These are phyloP conservation scores for Odocoileus hemionus DNA, from an alignment of 2,113 vertebrate species.

Conservation along the genomic window DNA sequence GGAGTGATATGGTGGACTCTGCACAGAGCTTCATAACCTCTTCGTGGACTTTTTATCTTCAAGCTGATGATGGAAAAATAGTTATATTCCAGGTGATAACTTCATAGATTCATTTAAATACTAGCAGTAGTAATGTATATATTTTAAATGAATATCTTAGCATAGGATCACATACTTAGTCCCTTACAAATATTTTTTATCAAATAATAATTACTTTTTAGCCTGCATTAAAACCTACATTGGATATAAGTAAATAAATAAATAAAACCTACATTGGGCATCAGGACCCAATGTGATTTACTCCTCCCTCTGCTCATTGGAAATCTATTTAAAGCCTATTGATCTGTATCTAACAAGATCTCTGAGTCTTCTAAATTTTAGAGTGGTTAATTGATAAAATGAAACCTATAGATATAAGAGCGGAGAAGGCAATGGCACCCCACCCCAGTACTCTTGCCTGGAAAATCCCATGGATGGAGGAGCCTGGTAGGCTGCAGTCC, in stretches of 20 bases:
- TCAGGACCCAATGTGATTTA: background rate
- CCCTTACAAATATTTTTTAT: background rate
- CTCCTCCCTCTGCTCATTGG: background rate
- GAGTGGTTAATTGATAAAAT: slow-evolving; percentile 25
- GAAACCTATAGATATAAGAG: background rate
- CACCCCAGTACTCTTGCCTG: background rate
- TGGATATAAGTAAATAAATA: background rate
- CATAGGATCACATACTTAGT: background rate
- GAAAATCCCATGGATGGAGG: too few relatives aligned
- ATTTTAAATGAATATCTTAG: background rate
- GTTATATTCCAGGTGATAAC: slow-evolving; percentile 93
- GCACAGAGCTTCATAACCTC: slow-evolving; percentile 95
- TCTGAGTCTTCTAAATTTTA: slow-evolving; percentile 19
- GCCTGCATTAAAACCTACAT: background rate
- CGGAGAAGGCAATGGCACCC: background rate
- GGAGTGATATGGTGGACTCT: slow-evolving; percentile 95
- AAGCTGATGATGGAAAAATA: slow-evolving; percentile 96
- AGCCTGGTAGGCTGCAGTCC: too few relatives aligned
- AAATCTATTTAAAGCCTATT: background rate
- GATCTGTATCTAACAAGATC: background rate
- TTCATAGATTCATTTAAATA: slow-evolving; percentile 31
- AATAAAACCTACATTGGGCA: background rate
- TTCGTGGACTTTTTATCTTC: slow-evolving; percentile 97
- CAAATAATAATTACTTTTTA: slow-evolving; percentile 12
- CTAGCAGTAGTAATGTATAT: background rate